Evolutionary conservation across 2,113 vertebrate species (phyloP).

Genomic region (Egretta garzetta): DNA sequence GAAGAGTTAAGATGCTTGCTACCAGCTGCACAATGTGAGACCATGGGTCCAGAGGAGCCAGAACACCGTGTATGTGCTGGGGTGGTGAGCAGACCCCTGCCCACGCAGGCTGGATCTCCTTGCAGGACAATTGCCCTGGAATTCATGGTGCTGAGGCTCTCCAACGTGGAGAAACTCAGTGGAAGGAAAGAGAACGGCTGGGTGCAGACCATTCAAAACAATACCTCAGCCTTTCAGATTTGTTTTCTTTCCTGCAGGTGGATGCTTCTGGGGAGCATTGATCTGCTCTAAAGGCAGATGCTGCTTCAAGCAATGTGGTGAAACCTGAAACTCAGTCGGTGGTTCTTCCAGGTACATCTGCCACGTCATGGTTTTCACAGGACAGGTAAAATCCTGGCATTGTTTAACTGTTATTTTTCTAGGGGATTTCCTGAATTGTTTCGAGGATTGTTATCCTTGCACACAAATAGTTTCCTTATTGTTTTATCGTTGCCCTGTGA

Average conservation of each 20-base stretch:
- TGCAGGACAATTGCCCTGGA: neutral
- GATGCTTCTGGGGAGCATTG: neutral
- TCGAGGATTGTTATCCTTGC: neutral
- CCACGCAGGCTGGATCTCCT: neutral
- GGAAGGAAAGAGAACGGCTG: neutral
- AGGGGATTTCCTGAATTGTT: neutral
- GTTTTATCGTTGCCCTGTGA: neutral
- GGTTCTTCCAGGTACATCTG: neutral
- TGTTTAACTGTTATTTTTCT: neutral
- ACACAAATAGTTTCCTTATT: neutral
- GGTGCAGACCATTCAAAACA: neutral
- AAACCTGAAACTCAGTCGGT: neutral
- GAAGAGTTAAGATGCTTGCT: neutral
- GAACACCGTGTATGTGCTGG: neutral
- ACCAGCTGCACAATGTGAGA: neutral
- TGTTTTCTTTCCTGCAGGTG: neutral
- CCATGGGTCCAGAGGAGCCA: neutral
- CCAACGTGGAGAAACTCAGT: neutral
- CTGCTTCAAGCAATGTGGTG: neutral
- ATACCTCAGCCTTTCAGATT: neutral
- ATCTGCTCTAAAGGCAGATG: neutral
- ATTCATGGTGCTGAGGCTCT: neutral
- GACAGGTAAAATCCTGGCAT: neutral
- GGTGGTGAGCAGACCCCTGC: neutral
- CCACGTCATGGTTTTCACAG: neutral